Conservation (phyloP, 2,888 invertebrate species). For the Pseudanteris insignis region DNA sequence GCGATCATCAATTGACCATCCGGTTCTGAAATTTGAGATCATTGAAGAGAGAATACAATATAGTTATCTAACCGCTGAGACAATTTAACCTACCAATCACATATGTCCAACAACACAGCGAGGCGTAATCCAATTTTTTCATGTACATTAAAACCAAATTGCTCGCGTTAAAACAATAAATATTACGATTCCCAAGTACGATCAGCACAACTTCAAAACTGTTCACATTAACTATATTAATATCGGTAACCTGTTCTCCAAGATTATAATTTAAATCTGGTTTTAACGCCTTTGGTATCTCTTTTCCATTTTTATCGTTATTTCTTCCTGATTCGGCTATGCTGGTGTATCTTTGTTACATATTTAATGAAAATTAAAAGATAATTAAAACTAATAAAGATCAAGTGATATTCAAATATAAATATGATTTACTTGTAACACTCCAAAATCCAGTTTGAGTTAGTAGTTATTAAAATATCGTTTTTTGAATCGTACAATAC, state of each 20-base stretch:
- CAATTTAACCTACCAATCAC: conserved; percentile 68
- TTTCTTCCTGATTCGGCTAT: conserved; percentile 63
- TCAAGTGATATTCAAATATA: no score
- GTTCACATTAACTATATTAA: conserved; percentile 72
- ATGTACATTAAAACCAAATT: conserved; percentile 80
- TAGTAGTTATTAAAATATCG: conserved; percentile 86
- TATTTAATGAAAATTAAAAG: background rate
- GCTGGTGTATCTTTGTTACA: conserved; percentile 66
- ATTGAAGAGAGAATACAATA: no score
- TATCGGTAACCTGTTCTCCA: conserved; percentile 78
- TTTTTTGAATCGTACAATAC: conserved; percentile 81
- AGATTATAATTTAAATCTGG: conserved; percentile 86
- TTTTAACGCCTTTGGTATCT: conserved; percentile 69
- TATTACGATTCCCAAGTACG: conserved; percentile 84
- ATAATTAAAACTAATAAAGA: no score
- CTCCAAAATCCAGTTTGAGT: conserved; percentile 84
- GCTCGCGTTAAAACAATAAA: conserved; percentile 82
- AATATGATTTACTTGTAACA: conserved; percentile 76
- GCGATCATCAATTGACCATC: conserved; percentile 77
- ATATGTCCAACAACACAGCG: conserved; percentile 79
- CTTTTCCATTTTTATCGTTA: conserved; percentile 57
- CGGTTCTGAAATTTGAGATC: conserved; percentile 69
- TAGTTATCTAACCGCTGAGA: no score
- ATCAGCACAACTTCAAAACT: conserved; percentile 78
- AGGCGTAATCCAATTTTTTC: conserved; percentile 85